phyloP scores from a whole-genome alignment of 2,888 invertebrate genomes.

The Diogma glabrata region DNA sequence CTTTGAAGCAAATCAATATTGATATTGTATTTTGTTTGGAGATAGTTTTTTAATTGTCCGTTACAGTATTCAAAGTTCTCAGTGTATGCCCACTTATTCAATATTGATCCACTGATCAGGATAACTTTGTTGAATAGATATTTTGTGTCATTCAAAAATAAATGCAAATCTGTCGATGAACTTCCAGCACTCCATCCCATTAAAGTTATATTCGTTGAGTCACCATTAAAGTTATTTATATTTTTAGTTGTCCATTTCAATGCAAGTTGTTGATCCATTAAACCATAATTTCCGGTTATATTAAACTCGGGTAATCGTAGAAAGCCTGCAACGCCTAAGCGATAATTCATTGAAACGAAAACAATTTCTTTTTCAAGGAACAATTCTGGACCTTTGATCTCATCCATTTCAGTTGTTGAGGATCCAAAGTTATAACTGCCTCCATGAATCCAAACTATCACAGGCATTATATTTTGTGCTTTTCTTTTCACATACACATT shows the following conservation, averaged over 20 bases:
- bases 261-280: slow-evolving; percentile 1
- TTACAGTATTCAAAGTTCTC: neutral
- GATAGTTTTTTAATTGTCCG: too few relatives aligned
- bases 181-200: slow-evolving; percentile 6
- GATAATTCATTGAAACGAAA: slow-evolving; percentile 27
- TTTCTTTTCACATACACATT: neutral
- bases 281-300: slow-evolving; percentile 7
- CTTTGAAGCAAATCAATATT: too few relatives aligned
- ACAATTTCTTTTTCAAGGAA: neutral
- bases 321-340: slow-evolving; percentile 28
- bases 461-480: slow-evolving; percentile 22
- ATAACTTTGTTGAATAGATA: neutral
- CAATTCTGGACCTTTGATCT: slow-evolving; percentile 22
- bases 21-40: too few relatives aligned
- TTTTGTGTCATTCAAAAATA: neutral
- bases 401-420: slow-evolving; percentile 25
- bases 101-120: neutral
- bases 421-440: slow-evolving; percentile 30
- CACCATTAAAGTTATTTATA: neutral
- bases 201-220: slow-evolving; percentile 2
- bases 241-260: neutral
- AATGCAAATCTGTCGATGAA: neutral
- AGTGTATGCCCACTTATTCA: neutral
- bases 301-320: neutral
- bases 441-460: slow-evolving; percentile 36